Conservation (phyloP, 92 coral and sea anemone genomes). For the Epizoanthus stellaris region DNA sequence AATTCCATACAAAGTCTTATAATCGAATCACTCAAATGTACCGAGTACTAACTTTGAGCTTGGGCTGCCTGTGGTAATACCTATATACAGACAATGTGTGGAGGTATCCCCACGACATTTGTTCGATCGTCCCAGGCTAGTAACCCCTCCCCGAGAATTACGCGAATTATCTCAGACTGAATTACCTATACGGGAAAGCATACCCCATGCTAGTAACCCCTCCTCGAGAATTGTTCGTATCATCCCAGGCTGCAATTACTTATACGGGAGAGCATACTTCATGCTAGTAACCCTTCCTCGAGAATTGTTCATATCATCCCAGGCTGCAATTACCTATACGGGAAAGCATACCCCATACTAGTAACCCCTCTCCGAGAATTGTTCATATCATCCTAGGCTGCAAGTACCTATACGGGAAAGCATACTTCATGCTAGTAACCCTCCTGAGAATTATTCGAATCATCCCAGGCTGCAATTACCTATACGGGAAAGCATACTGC, state of each 20-base stretch:
- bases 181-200: not conserved
- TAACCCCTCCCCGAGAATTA: not conserved
- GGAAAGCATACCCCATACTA: too few relatives aligned
- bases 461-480: not conserved
- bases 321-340: too few relatives aligned
- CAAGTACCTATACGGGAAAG: not conserved
- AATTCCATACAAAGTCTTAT: too few relatives aligned
- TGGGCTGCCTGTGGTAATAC: too few relatives aligned
- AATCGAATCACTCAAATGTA: too few relatives aligned
- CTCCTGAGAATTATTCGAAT: not conserved
- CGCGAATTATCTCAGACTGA: not conserved
- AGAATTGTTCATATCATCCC: not conserved
- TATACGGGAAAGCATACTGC: not conserved
- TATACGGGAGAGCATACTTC: not conserved
- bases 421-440: not conserved
- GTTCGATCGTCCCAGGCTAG: too few relatives aligned
- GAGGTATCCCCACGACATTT: too few relatives aligned
- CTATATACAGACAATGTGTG: too few relatives aligned
- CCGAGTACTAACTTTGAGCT: too few relatives aligned
- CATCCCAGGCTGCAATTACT: not conserved
- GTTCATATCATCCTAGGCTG: not conserved
- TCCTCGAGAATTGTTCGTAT: not conserved
- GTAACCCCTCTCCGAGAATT: not conserved
- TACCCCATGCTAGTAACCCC: not conserved
- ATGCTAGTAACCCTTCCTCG: not conserved